A percentile compares a stretch with the other conserved stretches of the same genome.
Conservation (phyloP, 2,113 vertebrate species). For the Phyllostomus discolor region DNA sequence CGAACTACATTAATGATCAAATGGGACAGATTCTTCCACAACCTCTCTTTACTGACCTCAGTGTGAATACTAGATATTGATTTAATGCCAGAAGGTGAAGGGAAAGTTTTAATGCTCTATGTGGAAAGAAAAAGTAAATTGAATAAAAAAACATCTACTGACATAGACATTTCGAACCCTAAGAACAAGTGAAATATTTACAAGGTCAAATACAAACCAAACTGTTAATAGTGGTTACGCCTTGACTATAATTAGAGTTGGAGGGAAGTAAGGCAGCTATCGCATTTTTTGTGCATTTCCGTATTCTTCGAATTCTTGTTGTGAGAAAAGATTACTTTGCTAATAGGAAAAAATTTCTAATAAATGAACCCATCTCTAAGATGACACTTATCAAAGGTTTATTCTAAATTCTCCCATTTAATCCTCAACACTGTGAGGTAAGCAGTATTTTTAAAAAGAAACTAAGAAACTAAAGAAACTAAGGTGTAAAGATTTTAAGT, state of each 20-base stretch:
- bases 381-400: not conserved
- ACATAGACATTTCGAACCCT: not conserved
- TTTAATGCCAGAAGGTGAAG: not conserved
- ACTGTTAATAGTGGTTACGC: not conserved
- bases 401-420: not conserved
- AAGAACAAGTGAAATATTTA: constrained; percentile 16
- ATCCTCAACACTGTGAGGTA: not conserved
- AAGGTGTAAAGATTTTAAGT: not conserved
- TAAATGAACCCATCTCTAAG: not conserved
- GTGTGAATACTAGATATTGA: not conserved
- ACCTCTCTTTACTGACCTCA: not conserved
- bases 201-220: not conserved
- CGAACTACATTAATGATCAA: not conserved
- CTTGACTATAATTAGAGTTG: not conserved
- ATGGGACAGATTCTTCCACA: not conserved
- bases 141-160: not conserved
- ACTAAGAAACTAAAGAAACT: not conserved
- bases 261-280: not conserved
- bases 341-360: not conserved
- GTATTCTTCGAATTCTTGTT: constrained; percentile 19
- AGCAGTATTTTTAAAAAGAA: not conserved
- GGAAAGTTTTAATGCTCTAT: not conserved
- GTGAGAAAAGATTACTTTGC: not conserved
- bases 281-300: not conserved
- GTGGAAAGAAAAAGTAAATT: not conserved